Conservation (phyloP, 1,140 invertebrate genomes). For the Heliothis subflexa region DNA sequence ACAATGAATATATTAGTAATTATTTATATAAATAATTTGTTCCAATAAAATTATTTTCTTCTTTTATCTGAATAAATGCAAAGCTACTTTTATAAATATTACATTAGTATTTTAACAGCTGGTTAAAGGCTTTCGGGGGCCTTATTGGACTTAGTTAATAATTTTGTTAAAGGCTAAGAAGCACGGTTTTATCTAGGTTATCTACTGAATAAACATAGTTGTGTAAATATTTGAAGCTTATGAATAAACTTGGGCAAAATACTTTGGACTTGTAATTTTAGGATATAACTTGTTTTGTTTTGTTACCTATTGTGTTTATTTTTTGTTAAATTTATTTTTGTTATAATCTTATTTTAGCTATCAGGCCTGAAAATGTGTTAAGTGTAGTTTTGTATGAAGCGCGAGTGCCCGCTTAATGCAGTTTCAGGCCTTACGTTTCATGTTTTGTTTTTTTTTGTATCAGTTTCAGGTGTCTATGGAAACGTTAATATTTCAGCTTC, state of each 20-base stretch:
- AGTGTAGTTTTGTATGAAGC: too few relatives aligned
- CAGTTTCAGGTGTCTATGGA: neutral
- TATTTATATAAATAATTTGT: neutral
- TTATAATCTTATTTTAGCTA: neutral
- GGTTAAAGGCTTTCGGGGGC: neutral
- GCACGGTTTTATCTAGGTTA: slow-evolving; percentile 10
- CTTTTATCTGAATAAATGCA: slow-evolving; percentile 2
- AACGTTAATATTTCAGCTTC: neutral
- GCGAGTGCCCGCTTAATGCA: too few relatives aligned
- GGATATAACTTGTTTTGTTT: slow-evolving; percentile 5
- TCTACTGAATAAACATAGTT: slow-evolving; percentile 19
- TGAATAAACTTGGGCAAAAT: slow-evolving; percentile 39
- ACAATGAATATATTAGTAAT: neutral
- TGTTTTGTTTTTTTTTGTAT: neutral
- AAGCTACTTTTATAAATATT: slow-evolving; percentile 1
- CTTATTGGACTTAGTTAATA: slow-evolving; percentile 8
- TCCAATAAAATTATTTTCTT: neutral
- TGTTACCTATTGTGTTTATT: neutral
- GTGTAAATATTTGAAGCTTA: slow-evolving; percentile 42
- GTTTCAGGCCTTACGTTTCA: neutral
- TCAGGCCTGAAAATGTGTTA: too few relatives aligned
- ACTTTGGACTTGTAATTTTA: slow-evolving; percentile 31
- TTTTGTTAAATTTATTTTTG: neutral
- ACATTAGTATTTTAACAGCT: neutral
- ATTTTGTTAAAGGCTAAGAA: slow-evolving; percentile 27